Conservation (phyloP, 2,113 vertebrate species). For the Phyllopteryx taeniolatus region DNA sequence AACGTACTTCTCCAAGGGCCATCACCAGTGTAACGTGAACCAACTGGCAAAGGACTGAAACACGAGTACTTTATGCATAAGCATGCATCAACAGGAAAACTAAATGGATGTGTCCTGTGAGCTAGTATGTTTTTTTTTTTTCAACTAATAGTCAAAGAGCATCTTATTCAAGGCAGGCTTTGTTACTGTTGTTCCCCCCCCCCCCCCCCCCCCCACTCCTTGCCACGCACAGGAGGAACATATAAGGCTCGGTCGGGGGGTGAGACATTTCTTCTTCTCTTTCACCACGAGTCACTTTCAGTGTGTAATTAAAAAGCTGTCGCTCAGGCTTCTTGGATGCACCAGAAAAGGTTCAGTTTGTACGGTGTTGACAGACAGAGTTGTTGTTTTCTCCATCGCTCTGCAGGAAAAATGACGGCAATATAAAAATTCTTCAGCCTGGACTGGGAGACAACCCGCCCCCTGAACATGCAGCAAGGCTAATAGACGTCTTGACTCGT, state of each 20-base stretch:
- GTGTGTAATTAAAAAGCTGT: constrained; percentile 3
- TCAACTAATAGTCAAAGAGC: not conserved
- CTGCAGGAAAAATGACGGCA: not conserved
- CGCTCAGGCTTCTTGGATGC: not conserved
- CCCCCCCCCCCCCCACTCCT: not conserved
- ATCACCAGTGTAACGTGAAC: too few species aligned
- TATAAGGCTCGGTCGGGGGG: not conserved
- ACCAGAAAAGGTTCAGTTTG: not conserved
- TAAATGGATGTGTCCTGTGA: not conserved
- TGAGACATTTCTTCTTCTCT: not conserved
- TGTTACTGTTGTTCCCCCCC: not conserved
- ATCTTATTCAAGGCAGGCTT: not conserved
- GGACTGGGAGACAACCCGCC: not conserved
- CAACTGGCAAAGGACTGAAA: too few species aligned
- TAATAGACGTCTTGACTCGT: not conserved
- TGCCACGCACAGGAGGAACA: not conserved
- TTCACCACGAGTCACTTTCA: not conserved
- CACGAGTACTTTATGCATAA: not conserved
- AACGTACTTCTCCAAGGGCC: too few species aligned
- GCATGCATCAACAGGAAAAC: not conserved
- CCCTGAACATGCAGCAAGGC: not conserved
- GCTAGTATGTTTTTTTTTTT: not conserved
- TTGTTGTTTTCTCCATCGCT: constrained; percentile 18
- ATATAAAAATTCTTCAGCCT: not conserved
- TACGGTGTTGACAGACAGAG: constrained; percentile 23